These are phyloP conservation scores for Typhlomys cinereus DNA, from an alignment of 2,113 vertebrate genomes.

Conservation along the genomic window DNA sequence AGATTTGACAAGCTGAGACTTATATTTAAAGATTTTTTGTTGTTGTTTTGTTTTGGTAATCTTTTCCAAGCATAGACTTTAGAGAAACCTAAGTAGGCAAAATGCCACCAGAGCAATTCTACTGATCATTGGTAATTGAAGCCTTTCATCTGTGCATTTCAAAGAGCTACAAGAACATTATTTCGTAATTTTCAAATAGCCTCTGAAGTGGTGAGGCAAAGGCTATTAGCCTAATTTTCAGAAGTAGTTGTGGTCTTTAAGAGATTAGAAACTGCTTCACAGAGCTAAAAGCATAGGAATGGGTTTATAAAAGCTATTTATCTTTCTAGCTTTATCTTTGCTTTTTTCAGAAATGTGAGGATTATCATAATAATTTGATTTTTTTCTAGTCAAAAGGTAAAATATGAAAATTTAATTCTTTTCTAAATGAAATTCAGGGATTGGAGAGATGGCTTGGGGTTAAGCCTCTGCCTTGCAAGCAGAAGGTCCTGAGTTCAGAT, in stretches of 20 bases:
- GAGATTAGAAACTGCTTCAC: conserved; percentile 41
- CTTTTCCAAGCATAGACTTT: conserved; percentile 39
- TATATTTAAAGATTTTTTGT: conserved; percentile 25
- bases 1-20: conserved; percentile 17
- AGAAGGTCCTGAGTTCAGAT: no score
- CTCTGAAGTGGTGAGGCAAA: conserved; percentile 54
- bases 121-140: conserved; percentile 62
- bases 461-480: no score
- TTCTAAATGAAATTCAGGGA: conserved; percentile 8
- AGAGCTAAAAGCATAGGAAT: conserved; percentile 53
- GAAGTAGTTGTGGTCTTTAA: conserved; percentile 45
- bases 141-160: conserved; percentile 62
- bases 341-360: background rate
- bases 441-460: no score
- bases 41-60: conserved; percentile 14
- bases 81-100: conserved; percentile 57
- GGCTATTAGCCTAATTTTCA: conserved; percentile 52
- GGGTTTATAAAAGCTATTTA: conserved; percentile 45
- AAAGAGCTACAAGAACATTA: conserved; percentile 53
- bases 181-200: conserved; percentile 65
- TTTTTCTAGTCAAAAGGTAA: conserved; percentile 29
- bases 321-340: conserved; percentile 32
- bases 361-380: conserved; percentile 13
- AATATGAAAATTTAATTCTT: conserved; percentile 26
- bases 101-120: conserved; percentile 53